These are phyloP conservation scores for Lithobates sylvaticus DNA, from an alignment of 2,797 vertebrate species.

Conservation along the genomic window DNA sequence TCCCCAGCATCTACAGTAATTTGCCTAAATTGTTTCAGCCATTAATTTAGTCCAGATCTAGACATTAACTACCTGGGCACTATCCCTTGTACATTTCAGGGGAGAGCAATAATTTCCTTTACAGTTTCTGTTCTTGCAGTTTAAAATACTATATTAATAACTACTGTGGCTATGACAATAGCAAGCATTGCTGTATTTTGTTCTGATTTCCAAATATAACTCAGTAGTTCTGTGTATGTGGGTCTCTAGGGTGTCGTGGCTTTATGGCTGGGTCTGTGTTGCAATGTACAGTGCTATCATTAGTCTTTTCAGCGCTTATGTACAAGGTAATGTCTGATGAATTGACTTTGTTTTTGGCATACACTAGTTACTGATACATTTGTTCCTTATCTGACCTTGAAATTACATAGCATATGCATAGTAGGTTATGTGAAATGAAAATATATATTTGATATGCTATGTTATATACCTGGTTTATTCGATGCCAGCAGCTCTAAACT, in stretches of 20 bases:
- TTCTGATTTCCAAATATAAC: constrained; percentile 45
- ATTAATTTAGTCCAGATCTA: constrained; percentile 55
- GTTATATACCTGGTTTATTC: background rate
- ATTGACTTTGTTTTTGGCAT: constrained; percentile 25
- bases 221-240: constrained; percentile 31
- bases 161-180: constrained; percentile 22
- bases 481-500: no score
- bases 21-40: constrained; percentile 54
- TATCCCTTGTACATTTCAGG: constrained; percentile 41
- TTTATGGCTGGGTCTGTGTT: constrained; percentile 31
- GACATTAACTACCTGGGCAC: constrained; percentile 54
- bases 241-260: constrained; percentile 12
- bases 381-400: constrained; percentile 42
- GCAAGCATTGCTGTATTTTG: constrained; percentile 37
- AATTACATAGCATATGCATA: background rate
- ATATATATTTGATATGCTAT: background rate
- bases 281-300: constrained; percentile 35
- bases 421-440: background rate
- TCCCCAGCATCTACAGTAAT: constrained; percentile 54
- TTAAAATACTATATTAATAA: constrained; percentile 53
- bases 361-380: constrained; percentile 17
- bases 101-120: constrained; percentile 41
- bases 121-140: constrained; percentile 44
- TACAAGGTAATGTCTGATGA: constrained; percentile 36
- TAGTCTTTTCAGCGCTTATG: constrained; percentile 29